Evolutionary conservation across 2,113 vertebrate genomes (phyloP), one percentile per base, ranked within the genome.

Genomic region (Rafetus swinhoei): DNA sequence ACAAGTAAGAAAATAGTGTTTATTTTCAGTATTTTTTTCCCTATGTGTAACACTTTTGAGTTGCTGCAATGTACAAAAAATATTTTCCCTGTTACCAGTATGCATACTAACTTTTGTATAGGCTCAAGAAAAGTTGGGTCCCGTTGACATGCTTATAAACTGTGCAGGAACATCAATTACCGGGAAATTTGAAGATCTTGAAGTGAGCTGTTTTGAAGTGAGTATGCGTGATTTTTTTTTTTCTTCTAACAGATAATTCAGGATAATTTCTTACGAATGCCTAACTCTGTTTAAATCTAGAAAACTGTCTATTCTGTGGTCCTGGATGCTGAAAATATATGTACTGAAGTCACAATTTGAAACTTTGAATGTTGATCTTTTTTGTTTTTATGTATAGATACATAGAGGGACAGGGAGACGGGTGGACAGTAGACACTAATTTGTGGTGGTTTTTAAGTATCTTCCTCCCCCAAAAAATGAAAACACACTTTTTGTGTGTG

Each of bases 71-170:
- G 24, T 50, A 77, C 6, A 2, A 77, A 77, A 4, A 59, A 4
- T 13, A n/a, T 29, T 18, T 81, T 27, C 79, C 72, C 32, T 60
- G 22, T 77, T 85, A 59, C 82, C 24, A 91, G n/a, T 50, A 50
- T 5, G n/a, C 21, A 25, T 45, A 39, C 10, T 50, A 52, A 3
- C 22, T 90, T 4, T 21, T 29, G 95, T 97, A 27, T 93, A 99
- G 99, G 99, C 99, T 96, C 99, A 99, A 92, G 99, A 99, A 96
- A 99, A 99, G 93, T 94, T 99, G 90, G 99, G 99, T 5, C 99
- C 99, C 2, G 99, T 99, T 90, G 99, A 99, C 95, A 99, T 99
- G 99, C 98, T 99, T 55, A 98, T 99, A 60, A 99, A 99, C 97
- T 99, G 99, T 90, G 99, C 99, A 8, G 99, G 99, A 88, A 98